Percentiles rank a stretch among this genome's conserved stretches.
Evolutionary conservation across 2,797 vertebrate genomes (phyloP).

Genomic region (Pempheris klunzingeri): DNA sequence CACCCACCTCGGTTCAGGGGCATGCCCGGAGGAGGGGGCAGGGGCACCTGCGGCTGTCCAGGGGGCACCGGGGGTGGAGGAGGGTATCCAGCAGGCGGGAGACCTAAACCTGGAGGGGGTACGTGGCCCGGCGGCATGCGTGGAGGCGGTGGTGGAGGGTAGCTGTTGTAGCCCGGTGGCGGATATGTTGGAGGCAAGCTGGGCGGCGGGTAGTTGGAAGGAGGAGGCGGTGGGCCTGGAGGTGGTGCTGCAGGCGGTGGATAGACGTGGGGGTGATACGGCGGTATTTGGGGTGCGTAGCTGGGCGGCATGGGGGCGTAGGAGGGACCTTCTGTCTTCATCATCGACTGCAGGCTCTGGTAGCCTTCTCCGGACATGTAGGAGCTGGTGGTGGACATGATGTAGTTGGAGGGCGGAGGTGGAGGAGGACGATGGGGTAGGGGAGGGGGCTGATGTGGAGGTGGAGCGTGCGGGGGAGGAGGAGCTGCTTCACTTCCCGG

Average conservation of each 20-base stretch:
- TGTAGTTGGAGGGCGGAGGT: slow-evolving; percentile 90
- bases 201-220: slow-evolving; percentile 85
- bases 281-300: slow-evolving; percentile 91
- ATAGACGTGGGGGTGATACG: slow-evolving; percentile 91
- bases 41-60: slow-evolving; percentile 92
- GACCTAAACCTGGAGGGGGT: slow-evolving; percentile 91
- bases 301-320: slow-evolving; percentile 90
- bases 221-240: slow-evolving; percentile 88
- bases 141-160: slow-evolving; percentile 91
- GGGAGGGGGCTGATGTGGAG: slow-evolving; percentile 92
- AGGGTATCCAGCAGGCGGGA: slow-evolving; percentile 92
- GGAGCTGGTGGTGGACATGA: slow-evolving; percentile 97
- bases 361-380: slow-evolving; percentile 98
- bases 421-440: slow-evolving; percentile 93
- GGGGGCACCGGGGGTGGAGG: slow-evolving; percentile 92
- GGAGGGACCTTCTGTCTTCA: slow-evolving; percentile 95
- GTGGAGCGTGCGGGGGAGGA: slow-evolving; percentile 90
- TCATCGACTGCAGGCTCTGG: slow-evolving; percentile 97
- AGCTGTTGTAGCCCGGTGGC: slow-evolving; percentile 93
- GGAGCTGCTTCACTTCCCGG: slow-evolving; percentile 86
- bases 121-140: slow-evolving; percentile 90
- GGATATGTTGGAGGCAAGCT: slow-evolving; percentile 90
- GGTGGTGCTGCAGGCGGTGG: slow-evolving; percentile 89
- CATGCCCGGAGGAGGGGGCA: slow-evolving; percentile 94
- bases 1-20: slow-evolving; percentile 92